Base-by-base conservation (phyloP, 2,797 vertebrate genomes). In the Gallirallus australis region DNA sequence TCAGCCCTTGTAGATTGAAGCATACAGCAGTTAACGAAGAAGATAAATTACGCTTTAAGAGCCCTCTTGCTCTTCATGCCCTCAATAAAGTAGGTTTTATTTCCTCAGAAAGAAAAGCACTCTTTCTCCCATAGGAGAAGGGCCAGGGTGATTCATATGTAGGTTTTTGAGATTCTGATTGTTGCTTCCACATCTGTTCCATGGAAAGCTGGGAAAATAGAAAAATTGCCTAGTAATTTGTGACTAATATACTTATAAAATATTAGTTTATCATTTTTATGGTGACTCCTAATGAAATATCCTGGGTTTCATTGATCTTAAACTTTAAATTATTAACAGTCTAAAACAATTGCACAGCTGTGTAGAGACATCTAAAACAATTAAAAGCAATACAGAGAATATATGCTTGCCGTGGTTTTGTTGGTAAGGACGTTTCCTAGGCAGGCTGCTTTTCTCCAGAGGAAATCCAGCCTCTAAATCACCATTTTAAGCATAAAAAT, bases 281-380 rank as follows among this genome's bases (percentile, higher is more conserved):
- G 64, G n/a, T 78, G 87, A 48, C 33, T 87, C 9, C 69, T 94
- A 88, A 87, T 92, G 70, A 86, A 94, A 90, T 84, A 86, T 11
- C 40, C 39, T 50, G 8, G 0, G 82, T 92, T 94, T 82, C 57
- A 72, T 45, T 89, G 76, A 93, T 92, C 53, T 81, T 91, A 85
- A 75, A n/a, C 50, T 96, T 94, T 93, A 82, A 92, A 94, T 86
- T 84, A 63, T 42, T 84, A 79, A 57, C 82, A 90, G 6, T 69
- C 60, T 72, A 47, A 79, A 70, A 73, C 19, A 54, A 66, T 20
- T 91, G 18, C 25, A 54, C 48, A 70, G 39, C 71, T 77, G 37
- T 90, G 63, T 66, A 79, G 90, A 94, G 73, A 71, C 54, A 90
- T 89, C 53, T 94, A 76, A 94, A 91, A 79, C 85, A 94, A 95